A percentile compares a stretch with the other conserved stretches of the same genome.
Evolutionary conservation across 2,113 vertebrate genomes (phyloP).

Genomic region (Toxotes jaculatrix): DNA sequence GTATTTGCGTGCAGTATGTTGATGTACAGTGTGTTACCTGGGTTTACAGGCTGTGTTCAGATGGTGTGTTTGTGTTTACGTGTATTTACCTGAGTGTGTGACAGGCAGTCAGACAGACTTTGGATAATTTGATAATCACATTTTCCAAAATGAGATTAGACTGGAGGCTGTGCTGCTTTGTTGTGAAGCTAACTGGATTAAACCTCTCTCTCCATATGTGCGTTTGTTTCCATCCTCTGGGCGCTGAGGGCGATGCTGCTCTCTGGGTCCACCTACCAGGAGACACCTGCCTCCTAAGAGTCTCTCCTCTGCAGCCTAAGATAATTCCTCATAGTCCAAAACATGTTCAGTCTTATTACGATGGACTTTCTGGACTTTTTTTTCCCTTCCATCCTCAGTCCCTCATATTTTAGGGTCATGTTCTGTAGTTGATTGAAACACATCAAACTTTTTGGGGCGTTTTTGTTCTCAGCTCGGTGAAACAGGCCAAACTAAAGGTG

Average conservation of each 20-base stretch:
- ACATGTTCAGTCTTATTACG: background rate
- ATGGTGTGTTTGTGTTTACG: background rate
- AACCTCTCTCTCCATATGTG: conserved; percentile 48
- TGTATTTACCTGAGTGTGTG: background rate
- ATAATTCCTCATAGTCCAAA: conserved; percentile 4
- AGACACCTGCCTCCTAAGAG: background rate
- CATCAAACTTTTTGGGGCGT: too few relatives aligned
- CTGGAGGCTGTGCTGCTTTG: background rate
- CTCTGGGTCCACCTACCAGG: background rate
- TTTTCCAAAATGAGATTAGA: conserved; percentile 52
- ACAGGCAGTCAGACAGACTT: conserved; percentile 19
- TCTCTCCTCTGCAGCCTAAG: background rate
- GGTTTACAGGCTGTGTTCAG: background rate
- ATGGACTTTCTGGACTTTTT: too few relatives aligned
- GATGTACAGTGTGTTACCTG: background rate
- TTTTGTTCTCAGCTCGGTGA: too few relatives aligned
- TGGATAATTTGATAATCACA: conserved; percentile 48
- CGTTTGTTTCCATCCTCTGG: conserved; percentile 14
- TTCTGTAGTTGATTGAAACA: too few relatives aligned
- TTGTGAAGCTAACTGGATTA: conserved; percentile 55
- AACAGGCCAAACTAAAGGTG: too few relatives aligned
- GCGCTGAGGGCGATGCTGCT: background rate
- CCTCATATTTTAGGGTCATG: too few relatives aligned
- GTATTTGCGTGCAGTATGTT: background rate
- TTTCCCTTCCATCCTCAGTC: too few relatives aligned